Evolutionary conservation across 2,797 vertebrate species (phyloP).

Genomic region (Takifugu ocellatus): DNA sequence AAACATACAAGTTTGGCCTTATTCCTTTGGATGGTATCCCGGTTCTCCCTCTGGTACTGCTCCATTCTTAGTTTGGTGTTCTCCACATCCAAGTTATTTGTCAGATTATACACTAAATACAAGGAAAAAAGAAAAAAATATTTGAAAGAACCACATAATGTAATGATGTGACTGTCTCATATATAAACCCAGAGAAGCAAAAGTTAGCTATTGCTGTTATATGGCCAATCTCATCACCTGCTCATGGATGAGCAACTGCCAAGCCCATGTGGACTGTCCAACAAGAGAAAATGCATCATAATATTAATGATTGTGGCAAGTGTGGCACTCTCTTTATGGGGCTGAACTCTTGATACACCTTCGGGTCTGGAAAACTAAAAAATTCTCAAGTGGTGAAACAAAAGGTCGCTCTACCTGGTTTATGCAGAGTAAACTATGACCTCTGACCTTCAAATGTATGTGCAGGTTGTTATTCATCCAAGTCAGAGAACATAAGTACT

Average conservation of each 20-base stretch:
- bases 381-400: not conserved
- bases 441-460: not conserved
- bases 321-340: no score
- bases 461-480: no score
- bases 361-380: not conserved
- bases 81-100: conserved; percentile 94
- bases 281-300: no score
- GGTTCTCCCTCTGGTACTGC: conserved; percentile 93
- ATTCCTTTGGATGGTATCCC: conserved; percentile 93
- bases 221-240: no score
- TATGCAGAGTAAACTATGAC: not conserved
- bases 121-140: conserved; percentile 6
- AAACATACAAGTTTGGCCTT: conserved; percentile 86
- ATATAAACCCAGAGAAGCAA: no score
- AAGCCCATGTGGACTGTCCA: no score
- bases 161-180: not conserved
- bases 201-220: no score
- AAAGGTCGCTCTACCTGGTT: not conserved
- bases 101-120: conserved; percentile 89
- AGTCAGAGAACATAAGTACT: no score
- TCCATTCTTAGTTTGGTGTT: conserved; percentile 94
- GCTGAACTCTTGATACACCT: no score
- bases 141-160: not conserved
- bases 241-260: no score
- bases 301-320: no score